Percentiles rank a stretch among this genome's conserved stretches.
Conservation (phyloP, 1,140 invertebrate genomes). For the Microvelia longipes region DNA sequence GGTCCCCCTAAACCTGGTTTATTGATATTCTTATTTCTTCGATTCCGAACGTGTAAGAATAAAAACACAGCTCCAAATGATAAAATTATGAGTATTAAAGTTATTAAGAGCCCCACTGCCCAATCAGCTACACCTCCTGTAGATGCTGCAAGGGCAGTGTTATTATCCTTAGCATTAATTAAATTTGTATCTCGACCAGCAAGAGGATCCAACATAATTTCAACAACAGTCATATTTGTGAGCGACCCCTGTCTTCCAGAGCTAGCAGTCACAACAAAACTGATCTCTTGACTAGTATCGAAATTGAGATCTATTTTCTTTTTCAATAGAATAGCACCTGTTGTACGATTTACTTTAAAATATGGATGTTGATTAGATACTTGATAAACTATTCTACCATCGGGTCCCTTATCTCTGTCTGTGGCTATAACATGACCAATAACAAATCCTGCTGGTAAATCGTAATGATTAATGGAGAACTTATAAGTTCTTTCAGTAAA, state of each 20-base stretch:
- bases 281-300: conserved; percentile 49
- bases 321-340: conserved; percentile 68
- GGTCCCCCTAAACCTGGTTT: conserved; percentile 44
- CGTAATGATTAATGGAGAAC: conserved; percentile 51
- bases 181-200: conserved; percentile 41
- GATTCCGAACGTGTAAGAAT: conserved; percentile 67
- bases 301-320: conserved; percentile 48
- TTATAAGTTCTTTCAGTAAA: conserved; percentile 77
- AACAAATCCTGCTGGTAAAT: conserved; percentile 51
- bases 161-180: conserved; percentile 34
- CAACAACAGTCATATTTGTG: conserved; percentile 68
- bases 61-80: conserved; percentile 66
- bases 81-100: conserved; percentile 60
- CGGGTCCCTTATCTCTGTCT: conserved; percentile 77
- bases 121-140: conserved; percentile 62
- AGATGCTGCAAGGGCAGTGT: conserved; percentile 36
- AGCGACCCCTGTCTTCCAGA: conserved; percentile 73
- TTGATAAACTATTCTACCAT: conserved; percentile 81
- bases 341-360: conserved; percentile 82
- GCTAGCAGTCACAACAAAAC: conserved; percentile 66
- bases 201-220: conserved; percentile 60
- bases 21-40: conserved; percentile 60
- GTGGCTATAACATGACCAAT: conserved; percentile 77
- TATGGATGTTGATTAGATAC: conserved; percentile 65
- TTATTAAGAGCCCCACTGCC: conserved; percentile 69